These are phyloP conservation scores for Berghia stephanieae DNA, from an alignment of 1,140 invertebrate species.

Conservation along the genomic window DNA sequence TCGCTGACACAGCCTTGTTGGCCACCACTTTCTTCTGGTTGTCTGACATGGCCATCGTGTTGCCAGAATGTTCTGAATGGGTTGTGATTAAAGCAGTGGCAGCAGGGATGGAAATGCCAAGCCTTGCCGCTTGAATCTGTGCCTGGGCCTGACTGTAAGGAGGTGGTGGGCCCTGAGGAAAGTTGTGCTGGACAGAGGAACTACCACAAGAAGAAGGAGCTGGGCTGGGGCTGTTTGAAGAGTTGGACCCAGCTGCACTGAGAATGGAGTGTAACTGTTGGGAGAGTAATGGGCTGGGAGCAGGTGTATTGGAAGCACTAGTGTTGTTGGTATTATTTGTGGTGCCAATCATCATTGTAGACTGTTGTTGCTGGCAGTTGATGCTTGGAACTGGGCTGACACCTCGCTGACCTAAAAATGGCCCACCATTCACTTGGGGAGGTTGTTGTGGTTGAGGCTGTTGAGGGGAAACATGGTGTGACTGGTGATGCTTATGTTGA, in stretches of 20 bases:
- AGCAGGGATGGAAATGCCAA: background rate
- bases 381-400: slow-evolving; percentile 73
- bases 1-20: slow-evolving; percentile 61
- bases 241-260: background rate
- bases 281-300: slow-evolving; percentile 23
- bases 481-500: slow-evolving; percentile 40
- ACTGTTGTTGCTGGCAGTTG: slow-evolving; percentile 20
- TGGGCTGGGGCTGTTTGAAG: background rate
- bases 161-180: slow-evolving; percentile 38
- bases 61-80: slow-evolving; percentile 35
- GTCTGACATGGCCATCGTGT: slow-evolving; percentile 80
- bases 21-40: slow-evolving; percentile 30
- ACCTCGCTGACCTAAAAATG: slow-evolving; percentile 73
- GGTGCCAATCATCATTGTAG: too few species aligned
- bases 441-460: slow-evolving; percentile 29
- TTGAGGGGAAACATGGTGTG: background rate
- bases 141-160: slow-evolving; percentile 73
- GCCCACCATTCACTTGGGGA: slow-evolving; percentile 40
- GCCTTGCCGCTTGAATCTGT: slow-evolving; percentile 79
- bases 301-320: slow-evolving; percentile 42
- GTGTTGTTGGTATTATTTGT: slow-evolving; percentile 43
- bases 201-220: background rate
- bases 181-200: slow-evolving; percentile 36
- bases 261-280: slow-evolving; percentile 22
- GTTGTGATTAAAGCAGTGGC: slow-evolving; percentile 67